Conservation (phyloP, 2,888 invertebrate genomes). For the Blomia tropicalis region DNA sequence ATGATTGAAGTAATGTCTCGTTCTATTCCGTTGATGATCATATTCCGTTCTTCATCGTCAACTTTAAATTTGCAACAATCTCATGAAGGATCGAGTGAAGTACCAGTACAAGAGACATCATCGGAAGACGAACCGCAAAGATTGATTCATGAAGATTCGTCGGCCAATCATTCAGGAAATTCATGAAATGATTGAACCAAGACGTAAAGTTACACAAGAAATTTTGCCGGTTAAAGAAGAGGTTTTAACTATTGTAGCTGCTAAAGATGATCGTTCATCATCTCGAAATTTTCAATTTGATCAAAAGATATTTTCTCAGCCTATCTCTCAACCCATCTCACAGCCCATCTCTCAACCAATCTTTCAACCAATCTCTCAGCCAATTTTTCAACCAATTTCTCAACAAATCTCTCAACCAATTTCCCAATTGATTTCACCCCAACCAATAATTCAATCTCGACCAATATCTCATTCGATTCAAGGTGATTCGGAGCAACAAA, state of each 20-base stretch:
- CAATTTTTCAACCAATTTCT: too few species aligned
- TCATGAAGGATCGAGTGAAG: not conserved
- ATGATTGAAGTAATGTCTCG: not conserved
- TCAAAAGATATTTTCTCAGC: too few species aligned
- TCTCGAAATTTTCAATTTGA: not conserved
- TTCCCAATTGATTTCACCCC: too few species aligned
- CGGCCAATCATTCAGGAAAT: conserved; percentile 8
- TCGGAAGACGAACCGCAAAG: conserved; percentile 5
- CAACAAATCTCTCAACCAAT: too few species aligned
- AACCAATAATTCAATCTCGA: too few species aligned
- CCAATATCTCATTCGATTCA: too few species aligned
- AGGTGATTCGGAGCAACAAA: too few species aligned
- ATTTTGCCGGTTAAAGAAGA: not conserved
- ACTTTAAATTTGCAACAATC: not conserved
- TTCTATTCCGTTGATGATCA: not conserved
- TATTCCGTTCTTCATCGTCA: not conserved
- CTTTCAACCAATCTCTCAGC: too few species aligned
- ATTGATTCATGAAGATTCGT: not conserved
- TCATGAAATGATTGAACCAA: not conserved
- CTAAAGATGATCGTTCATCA: not conserved
- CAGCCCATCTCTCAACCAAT: too few species aligned
- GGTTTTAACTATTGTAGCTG: not conserved
- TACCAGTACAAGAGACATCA: not conserved
- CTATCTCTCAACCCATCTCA: too few species aligned
- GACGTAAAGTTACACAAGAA: not conserved